phyloP scores from a whole-genome alignment of 2,113 vertebrate genomes.

The Mungos mungo region DNA sequence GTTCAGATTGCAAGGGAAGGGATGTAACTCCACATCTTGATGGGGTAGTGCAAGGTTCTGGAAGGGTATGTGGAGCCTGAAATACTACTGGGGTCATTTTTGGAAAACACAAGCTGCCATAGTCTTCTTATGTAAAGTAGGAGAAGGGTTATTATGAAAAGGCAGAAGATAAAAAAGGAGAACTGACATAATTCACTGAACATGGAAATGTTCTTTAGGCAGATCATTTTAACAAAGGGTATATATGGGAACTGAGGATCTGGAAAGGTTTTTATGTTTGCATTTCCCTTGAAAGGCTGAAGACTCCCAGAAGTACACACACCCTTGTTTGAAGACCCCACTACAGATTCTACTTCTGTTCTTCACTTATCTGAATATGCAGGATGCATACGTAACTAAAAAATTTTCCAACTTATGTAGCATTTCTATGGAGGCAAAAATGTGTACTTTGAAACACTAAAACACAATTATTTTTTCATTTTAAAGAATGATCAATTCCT shows the following conservation, averaged over 20 bases:
- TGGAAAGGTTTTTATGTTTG: background rate
- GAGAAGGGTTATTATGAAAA: slow-evolving; percentile 1
- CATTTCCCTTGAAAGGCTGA: background rate
- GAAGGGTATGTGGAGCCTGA: background rate
- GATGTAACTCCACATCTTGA: background rate
- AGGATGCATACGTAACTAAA: slow-evolving; percentile 5
- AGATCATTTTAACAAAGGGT: background rate
- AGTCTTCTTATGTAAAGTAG: slow-evolving; percentile 1
- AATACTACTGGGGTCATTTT: background rate
- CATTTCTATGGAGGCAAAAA: background rate
- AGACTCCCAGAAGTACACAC: background rate
- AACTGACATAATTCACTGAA: background rate
- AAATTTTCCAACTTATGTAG: slow-evolving; percentile 38
- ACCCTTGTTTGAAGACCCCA: background rate
- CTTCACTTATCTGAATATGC: slow-evolving; percentile 25
- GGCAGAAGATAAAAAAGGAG: background rate
- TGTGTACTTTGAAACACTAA: background rate
- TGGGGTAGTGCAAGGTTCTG: background rate
- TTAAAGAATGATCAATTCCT: slow-evolving; percentile 19
- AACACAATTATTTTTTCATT: slow-evolving; percentile 18
- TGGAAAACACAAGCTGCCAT: background rate
- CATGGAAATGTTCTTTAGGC: background rate
- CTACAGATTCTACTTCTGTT: background rate
- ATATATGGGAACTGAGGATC: background rate
- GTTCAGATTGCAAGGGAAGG: background rate